Base-by-base conservation (phyloP, 2,888 invertebrate genomes). In the Glyphotaelius pellucidus region DNA sequence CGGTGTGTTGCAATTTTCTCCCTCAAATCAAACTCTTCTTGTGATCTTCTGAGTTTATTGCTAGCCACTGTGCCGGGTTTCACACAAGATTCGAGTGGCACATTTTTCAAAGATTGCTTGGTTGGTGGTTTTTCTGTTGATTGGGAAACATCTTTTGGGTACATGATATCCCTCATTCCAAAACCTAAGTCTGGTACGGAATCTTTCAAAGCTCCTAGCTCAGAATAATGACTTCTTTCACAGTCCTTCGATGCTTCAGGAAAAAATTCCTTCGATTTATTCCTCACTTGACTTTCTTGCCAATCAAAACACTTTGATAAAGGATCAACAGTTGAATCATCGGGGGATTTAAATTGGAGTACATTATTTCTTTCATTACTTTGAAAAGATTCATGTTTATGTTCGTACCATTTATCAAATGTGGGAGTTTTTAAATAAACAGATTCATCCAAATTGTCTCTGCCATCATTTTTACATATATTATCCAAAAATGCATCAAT, bases 381-480 rank as follows among this genome's bases (percentile, higher is more conserved):
- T 89, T 80, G 35, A n/a, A 86, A 86, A 86, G 25, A n/a, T 30
- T 47, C 42, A 12, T 86, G 38, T 86, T 86, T 86, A 25, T 86
- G 30, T 30, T 86, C 42, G 14, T n/a, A 42, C 86, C 86, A 86
- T 86, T 86, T 86, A 42, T 86, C 42, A 15, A 38, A 86, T 85
- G 25, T 80, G 11, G 91, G 87, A 25, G 91, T 80, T 42, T 87
- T 79, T 87, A 91, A 91, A 87, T 91, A 87, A 87, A 86, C 86
- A n/a, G 86, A 91, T 79, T 91, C 86, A 87, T 91, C 91, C 30
- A 91, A 42, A 87, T 87, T 80, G 9, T 30, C 15, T 42, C 67
- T 30, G 31, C 31, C n/a, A 7, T 96, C 96, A 3, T 96, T 95
- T 95, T 95, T 96, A 67, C 95, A 95, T 19, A 96, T 94, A 86